Evolutionary conservation across 2,797 vertebrate genomes (phyloP).

Genomic region (Molossus alvarezi): DNA sequence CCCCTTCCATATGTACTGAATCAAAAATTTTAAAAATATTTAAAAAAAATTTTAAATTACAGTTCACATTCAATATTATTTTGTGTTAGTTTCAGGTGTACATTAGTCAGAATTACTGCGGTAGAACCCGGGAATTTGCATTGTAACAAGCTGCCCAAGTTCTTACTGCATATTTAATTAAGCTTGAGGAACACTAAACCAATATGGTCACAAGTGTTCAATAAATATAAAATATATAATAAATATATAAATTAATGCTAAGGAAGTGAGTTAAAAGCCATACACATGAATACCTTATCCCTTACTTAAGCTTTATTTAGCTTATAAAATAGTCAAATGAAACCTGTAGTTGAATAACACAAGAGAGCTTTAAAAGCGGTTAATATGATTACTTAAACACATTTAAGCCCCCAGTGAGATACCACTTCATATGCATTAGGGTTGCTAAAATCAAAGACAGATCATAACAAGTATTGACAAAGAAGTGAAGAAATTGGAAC

Average conservation of each 20-base stretch:
- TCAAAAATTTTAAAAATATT: not conserved
- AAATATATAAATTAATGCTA: conserved; percentile 51
- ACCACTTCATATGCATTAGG: not conserved
- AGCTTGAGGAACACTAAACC: conserved; percentile 12
- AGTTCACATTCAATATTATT: not conserved
- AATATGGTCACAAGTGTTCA: conserved; percentile 49
- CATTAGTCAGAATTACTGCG: conserved; percentile 32
- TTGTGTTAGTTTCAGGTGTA: not conserved
- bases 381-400: conserved; percentile 36
- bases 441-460: conserved; percentile 51
- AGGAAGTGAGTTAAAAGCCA: conserved; percentile 43
- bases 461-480: conserved; percentile 25
- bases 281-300: not conserved
- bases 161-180: conserved; percentile 29
- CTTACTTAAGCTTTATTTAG: conserved; percentile 62
- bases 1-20: not conserved
- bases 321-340: conserved; percentile 29
- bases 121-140: not conserved
- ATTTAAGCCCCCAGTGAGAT: conserved; percentile 35
- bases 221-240: conserved; percentile 26
- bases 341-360: conserved; percentile 39
- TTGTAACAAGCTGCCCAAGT: conserved; percentile 34
- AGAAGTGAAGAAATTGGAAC: conserved; percentile 29
- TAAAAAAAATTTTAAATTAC: not conserved
- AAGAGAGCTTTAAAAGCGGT: conserved; percentile 38